phyloP scores from a whole-genome alignment of 2,888 invertebrate species.

The Volucella bombylans region DNA sequence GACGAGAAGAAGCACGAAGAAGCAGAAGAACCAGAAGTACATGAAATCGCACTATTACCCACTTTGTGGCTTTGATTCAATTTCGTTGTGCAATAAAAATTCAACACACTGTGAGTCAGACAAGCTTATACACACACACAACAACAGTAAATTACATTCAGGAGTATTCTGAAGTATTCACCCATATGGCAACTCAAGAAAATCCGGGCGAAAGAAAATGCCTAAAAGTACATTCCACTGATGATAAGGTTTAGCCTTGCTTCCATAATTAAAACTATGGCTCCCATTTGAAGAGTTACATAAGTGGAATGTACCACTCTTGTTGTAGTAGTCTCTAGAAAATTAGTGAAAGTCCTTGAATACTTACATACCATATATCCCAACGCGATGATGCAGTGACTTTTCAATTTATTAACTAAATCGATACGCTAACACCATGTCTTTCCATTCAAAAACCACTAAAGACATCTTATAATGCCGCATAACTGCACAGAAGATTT shows the following conservation, averaged over 20 bases:
- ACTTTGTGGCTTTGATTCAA: slow-evolving; percentile 61
- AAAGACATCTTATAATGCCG: background rate
- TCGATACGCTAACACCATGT: background rate
- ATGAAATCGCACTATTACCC: slow-evolving; percentile 45
- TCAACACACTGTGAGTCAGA: slow-evolving; percentile 21
- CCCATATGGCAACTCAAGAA: background rate
- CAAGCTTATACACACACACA: background rate
- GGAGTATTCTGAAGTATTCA: background rate
- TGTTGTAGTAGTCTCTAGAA: background rate
- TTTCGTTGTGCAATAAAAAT: slow-evolving; percentile 59
- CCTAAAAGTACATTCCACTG: background rate
- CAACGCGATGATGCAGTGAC: background rate
- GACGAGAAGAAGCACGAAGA: background rate
- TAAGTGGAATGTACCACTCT: no score
- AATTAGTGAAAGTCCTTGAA: background rate
- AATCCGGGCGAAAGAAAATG: background rate
- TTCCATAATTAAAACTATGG: slow-evolving; percentile 29
- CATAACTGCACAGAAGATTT: background rate
- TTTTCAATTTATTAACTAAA: background rate
- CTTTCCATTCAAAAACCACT: background rate
- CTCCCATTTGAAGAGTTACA: background rate
- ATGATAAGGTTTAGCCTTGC: background rate
- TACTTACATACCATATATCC: background rate
- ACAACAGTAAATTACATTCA: slow-evolving; percentile 1
- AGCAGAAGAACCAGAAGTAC: slow-evolving; percentile 1